Evolutionary conservation across 2,113 vertebrate genomes (phyloP).

Genomic region (Tympanuchus pallidicinctus): DNA sequence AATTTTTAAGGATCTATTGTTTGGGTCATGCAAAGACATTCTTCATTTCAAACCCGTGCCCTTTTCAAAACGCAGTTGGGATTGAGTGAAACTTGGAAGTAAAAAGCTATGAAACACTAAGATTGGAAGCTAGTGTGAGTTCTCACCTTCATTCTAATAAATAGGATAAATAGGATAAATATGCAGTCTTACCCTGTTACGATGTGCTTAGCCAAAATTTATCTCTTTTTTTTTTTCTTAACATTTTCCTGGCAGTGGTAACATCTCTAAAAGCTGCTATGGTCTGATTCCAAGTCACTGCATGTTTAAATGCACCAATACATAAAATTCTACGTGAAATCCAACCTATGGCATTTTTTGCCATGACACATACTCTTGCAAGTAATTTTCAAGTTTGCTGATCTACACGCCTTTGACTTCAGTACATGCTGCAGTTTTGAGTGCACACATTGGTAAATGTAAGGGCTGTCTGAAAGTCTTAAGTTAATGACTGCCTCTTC

Average conservation of each 20-base stretch:
- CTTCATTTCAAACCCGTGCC: not conserved
- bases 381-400: not conserved
- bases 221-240: not conserved
- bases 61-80: not conserved
- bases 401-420: not conserved
- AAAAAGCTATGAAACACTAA: not conserved
- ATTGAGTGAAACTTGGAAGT: not conserved
- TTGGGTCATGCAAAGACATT: slow-evolving; percentile 42
- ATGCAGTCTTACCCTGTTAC: not conserved
- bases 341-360: not conserved
- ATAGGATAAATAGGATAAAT: not conserved
- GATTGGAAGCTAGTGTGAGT: not conserved
- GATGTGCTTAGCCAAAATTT: not conserved
- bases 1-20: slow-evolving; percentile 37
- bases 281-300: not conserved
- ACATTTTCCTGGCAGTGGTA: not conserved
- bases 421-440: not conserved
- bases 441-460: fast-evolving
- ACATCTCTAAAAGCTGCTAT: not conserved
- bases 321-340: not conserved
- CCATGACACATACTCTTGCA: not conserved
- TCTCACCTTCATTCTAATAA: not conserved
- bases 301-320: not conserved
- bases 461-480: not conserved
- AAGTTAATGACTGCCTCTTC: not conserved